These are phyloP conservation scores for Drosophila watanabei DNA, from an alignment of 1,140 invertebrate species.

Conservation along the genomic window DNA sequence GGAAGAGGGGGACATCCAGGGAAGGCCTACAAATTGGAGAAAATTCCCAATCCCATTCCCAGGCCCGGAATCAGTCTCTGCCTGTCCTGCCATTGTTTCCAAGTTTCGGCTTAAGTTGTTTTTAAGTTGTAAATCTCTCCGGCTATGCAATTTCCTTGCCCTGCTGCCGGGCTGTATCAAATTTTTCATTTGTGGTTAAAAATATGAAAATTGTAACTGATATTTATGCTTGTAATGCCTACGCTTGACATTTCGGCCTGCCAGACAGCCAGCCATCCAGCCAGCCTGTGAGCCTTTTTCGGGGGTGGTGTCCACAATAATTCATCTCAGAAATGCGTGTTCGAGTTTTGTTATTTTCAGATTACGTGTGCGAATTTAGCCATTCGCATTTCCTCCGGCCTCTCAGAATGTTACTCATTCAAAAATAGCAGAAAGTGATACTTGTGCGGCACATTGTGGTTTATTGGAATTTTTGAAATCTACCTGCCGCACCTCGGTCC, in stretches of 20 bases:
- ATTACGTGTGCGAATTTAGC: constrained; percentile 59
- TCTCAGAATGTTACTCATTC: constrained; percentile 19
- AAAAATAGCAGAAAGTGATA: constrained; percentile 52
- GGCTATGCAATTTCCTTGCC: constrained; percentile 67
- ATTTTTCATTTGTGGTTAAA: constrained; percentile 74
- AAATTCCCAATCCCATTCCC: constrained; percentile 15
- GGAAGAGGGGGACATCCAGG: constrained; percentile 11
- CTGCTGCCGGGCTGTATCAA: constrained; percentile 52
- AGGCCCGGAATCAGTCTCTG: constrained; percentile 12
- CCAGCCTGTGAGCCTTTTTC: constrained; percentile 7
- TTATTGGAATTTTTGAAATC: constrained; percentile 60
- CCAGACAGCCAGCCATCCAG: not conserved
- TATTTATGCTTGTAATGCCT: constrained; percentile 80
- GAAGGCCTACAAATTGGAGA: constrained; percentile 63
- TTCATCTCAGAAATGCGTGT: constrained; percentile 72
- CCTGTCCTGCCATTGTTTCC: constrained; percentile 60
- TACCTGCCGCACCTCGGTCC: not conserved
- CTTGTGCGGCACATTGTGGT: constrained; percentile 53
- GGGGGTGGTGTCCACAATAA: constrained; percentile 66
- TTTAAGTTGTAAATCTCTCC: constrained; percentile 83
- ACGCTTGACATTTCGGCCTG: constrained; percentile 69
- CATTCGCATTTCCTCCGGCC: constrained; percentile 29
- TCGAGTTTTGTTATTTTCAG: constrained; percentile 70
- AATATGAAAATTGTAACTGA: constrained; percentile 83
- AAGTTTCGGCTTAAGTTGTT: constrained; percentile 83